These are phyloP conservation scores for Cynocephalus volans DNA, from an alignment of 2,113 vertebrate species.

Conservation along the genomic window DNA sequence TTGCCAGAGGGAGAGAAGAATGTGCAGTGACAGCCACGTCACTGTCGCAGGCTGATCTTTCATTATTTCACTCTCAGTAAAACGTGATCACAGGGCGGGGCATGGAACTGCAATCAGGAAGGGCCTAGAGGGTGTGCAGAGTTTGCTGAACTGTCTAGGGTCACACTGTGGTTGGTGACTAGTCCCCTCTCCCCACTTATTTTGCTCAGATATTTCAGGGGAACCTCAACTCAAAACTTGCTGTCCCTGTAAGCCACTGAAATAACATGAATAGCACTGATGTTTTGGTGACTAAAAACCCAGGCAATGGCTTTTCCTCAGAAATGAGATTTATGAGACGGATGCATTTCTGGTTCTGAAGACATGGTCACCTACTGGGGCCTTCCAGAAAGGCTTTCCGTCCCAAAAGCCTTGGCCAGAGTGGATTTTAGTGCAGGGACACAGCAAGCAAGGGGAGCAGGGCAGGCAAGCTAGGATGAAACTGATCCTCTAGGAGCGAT, in stretches of 20 bases:
- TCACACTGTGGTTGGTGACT: fast-evolving
- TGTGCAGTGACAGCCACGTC: background rate
- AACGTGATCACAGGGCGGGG: background rate
- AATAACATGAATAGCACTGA: background rate
- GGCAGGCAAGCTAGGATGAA: fast-evolving
- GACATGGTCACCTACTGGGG: background rate
- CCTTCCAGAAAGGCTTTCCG: background rate
- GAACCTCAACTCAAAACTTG: background rate
- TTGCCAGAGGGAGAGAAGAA: background rate
- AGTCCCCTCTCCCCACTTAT: background rate
- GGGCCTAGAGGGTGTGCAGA: too few species aligned
- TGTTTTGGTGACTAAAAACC: background rate
- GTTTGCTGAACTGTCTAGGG: background rate
- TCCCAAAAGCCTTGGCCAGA: background rate
- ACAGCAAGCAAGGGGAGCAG: fast-evolving
- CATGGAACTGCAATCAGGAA: fast-evolving
- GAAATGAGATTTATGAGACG: background rate
- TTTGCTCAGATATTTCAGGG: background rate
- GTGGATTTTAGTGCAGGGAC: background rate
- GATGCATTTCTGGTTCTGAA: background rate
- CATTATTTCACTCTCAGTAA: background rate
- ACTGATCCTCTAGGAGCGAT: constrained; percentile 83
- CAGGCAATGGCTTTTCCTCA: too few species aligned
- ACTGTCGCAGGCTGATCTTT: background rate
- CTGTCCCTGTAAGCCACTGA: background rate